Evolutionary conservation across 1,140 invertebrate genomes (phyloP), one percentile per base, ranked within the genome.

Genomic region (Plutomurus gul): DNA sequence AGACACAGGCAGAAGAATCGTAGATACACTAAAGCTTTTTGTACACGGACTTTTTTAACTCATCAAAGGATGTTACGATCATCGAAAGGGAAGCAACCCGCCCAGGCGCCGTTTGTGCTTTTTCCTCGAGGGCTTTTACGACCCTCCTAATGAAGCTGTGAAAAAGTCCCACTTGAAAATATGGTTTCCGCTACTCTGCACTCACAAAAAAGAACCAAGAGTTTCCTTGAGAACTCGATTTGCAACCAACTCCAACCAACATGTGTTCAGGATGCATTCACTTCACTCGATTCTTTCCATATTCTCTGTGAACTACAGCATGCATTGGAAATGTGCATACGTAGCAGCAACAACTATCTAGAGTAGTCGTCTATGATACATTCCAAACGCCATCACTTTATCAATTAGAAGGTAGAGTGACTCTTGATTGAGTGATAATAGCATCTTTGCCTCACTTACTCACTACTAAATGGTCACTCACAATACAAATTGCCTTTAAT

Each of bases 61-160:
- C 80, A 81, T 81, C 80, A 81, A 46, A 81, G 80, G 76, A 81
- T 81, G 76, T 78, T 82, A 77, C 75, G 75, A 79, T 80, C 76
- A 81, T 84, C 51, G 80, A 82, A 84, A 82, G 81, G 79, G 82
- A 84, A 81, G 82, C 80, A 84, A 81, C 80, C 83, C 81, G 79
- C 83, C 81, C 79, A 82, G 83, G 83, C 83, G 83, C 81, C 83
- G 79, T 79, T 83, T 78, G 43, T 71, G 77, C 74, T 78, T 75
- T 60, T 80, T 82, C 81, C 82, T 83, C 77, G 40, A 81, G 82
- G 82, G 51, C 80, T 79, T 82, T 78, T 83, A 79, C 77, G 78
- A 81, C 78, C 78, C 78, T 78, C 51, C 82, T 83, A 82, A 82
- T 82, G 82, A 83, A 82, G 80, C 82, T 82, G 79, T 82, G 78